Evolutionary conservation across 2,888 invertebrate genomes (phyloP).

Genomic region (Morpho helenor): DNA sequence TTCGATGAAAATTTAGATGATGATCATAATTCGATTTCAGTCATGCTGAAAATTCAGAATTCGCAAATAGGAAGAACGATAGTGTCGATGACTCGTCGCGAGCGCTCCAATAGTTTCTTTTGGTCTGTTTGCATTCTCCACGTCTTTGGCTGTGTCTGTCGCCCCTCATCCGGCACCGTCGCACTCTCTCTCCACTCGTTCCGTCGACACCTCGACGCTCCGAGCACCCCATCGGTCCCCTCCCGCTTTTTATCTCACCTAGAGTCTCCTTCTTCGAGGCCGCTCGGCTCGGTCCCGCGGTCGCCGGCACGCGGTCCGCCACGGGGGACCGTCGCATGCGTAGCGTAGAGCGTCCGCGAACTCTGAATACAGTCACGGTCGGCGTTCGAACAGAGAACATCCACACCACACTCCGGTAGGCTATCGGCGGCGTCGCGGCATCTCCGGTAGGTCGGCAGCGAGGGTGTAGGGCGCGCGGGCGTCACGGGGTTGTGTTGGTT

Average conservation of each 20-base stretch:
- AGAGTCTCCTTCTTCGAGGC: conserved; percentile 33
- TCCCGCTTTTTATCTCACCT: conserved; percentile 36
- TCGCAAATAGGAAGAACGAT: conserved; percentile 1
- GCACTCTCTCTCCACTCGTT: conserved; percentile 37
- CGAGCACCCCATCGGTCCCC: conserved; percentile 32
- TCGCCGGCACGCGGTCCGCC: conserved; percentile 37
- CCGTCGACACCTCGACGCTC: conserved; percentile 28
- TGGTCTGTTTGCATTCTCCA: conserved; percentile 59
- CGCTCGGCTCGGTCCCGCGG: conserved; percentile 34
- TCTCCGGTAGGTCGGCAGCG: conserved; percentile 28
- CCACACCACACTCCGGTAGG: conserved; percentile 70
- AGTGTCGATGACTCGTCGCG: conserved; percentile 54
- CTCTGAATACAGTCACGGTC: conserved; percentile 47
- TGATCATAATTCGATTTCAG: too few species aligned
- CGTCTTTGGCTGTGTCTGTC: conserved; percentile 42
- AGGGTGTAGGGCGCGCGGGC: conserved; percentile 17
- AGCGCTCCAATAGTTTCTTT: conserved; percentile 48
- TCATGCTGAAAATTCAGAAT: too few species aligned
- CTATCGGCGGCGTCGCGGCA: conserved; percentile 30
- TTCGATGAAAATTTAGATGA: too few species aligned
- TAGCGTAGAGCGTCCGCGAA: conserved; percentile 29
- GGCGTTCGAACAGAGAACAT: conserved; percentile 42
- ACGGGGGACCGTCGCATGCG: conserved; percentile 27
- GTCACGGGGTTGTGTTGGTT: conserved; percentile 77
- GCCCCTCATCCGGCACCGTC: conserved; percentile 45